These are phyloP conservation scores for Gambusia holbrooki DNA, from an alignment of 2,113 vertebrate genomes.

Conservation along the genomic window DNA sequence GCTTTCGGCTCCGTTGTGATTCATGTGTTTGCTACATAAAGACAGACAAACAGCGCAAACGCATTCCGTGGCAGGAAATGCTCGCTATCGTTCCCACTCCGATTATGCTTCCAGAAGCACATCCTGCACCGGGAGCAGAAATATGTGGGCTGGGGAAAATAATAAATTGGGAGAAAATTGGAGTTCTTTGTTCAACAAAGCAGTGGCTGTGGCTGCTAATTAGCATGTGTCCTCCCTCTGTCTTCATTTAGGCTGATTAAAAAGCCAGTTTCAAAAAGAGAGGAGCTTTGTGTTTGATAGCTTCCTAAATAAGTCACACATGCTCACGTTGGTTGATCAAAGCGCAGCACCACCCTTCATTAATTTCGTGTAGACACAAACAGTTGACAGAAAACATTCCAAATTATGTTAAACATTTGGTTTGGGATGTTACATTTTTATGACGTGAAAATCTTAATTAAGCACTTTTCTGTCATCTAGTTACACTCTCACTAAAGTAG, in stretches of 20 bases:
- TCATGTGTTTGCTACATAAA: conserved; percentile 27
- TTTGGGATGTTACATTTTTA: background rate
- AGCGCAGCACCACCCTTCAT: conserved; percentile 15
- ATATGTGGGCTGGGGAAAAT: background rate
- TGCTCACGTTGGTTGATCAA: conserved; percentile 32
- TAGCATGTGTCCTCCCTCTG: conserved; percentile 47
- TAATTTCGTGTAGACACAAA: conserved; percentile 2
- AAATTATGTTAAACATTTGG: background rate
- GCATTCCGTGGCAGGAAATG: background rate
- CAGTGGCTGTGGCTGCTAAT: conserved; percentile 50
- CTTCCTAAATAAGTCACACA: conserved; percentile 42
- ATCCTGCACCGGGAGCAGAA: conserved; percentile 9
- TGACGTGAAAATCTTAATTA: background rate
- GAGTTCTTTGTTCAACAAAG: conserved; percentile 23
- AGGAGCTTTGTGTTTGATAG: conserved; percentile 39
- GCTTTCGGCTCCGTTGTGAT: conserved; percentile 41
- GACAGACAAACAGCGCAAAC: conserved; percentile 5
- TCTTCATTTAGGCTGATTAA: conserved; percentile 56
- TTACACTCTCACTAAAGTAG: background rate
- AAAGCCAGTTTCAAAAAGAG: conserved; percentile 45
- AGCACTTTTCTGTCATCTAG: background rate
- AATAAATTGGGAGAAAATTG: conserved; percentile 4
- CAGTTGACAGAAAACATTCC: background rate
- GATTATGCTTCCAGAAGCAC: background rate
- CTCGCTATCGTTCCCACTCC: conserved; percentile 1